Evolutionary conservation across 2,113 vertebrate species (phyloP), one percentile per base, ranked within the genome.

Genomic region (Dendropsophus ebraccatus): DNA sequence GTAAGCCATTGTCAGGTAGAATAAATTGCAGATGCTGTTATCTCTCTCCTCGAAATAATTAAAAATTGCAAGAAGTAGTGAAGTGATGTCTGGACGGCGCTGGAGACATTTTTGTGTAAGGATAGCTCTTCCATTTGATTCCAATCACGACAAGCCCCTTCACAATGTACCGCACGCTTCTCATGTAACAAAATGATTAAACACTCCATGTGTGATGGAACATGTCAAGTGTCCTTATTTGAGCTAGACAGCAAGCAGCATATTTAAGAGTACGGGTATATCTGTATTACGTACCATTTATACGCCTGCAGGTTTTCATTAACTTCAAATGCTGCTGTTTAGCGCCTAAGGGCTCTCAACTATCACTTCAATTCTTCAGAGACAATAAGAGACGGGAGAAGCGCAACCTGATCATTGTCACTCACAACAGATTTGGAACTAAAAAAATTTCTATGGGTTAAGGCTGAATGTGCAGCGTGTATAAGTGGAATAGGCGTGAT

Each of bases 231-330:
- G 35, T 47, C 37, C 70, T 47, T 12, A 58, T 41, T 45, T 17
- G 32, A 74, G 52, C 52, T 35, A 41, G 54, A 21, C 50, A 17
- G 35, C 25, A 84, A 58, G 35, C 70, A 45, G 52, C 35, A 47
- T 5, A 45, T 54, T n/a, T 54, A 16, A 25, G 35, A 7, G 5
- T n/a, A n/a, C 19, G 32, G 37, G 21, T 60, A 58, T 23, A 50
- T 60, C 50, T 60, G 56, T 58, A 75, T 45, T 75, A 75, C n/a
- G 58, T 19, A 28, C 19, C n/a, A 60, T 84, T 84, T 60, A 84
- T 45, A 73, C 30, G 30, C 67, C 81, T 58, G 50, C 69, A 56
- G 70, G 49, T 49, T 84, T 82, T 75, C 70, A 84, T 84, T 84
- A 84, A 54, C 52, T 84, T 74, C 37, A 73, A 35, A 72, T 58